Evolutionary conservation across 2,113 vertebrate genomes (phyloP).

Genomic region (Abramis brama): DNA sequence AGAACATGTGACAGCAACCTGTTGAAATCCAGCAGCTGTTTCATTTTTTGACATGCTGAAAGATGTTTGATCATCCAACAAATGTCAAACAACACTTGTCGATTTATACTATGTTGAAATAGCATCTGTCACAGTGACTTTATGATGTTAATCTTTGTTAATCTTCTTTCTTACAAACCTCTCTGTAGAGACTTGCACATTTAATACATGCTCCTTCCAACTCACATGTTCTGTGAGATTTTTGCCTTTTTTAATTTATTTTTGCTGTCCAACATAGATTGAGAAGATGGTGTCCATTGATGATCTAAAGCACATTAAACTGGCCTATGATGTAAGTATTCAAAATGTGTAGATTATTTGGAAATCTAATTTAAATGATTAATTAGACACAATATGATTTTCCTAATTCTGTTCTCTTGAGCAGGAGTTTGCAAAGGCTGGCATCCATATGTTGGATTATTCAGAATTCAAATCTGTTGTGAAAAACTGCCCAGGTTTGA

Average conservation of each 20-base stretch:
- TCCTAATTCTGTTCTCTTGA: slow-evolving; percentile 31
- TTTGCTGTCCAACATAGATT: slow-evolving; percentile 61
- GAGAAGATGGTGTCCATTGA: slow-evolving; percentile 74
- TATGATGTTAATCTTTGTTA: background rate
- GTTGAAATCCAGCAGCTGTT: background rate
- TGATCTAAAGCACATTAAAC: slow-evolving; percentile 72
- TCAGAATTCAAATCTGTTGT: slow-evolving; percentile 71
- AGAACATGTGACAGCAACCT: slow-evolving; percentile 40
- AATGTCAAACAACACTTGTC: slow-evolving; percentile 12
- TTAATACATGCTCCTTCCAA: background rate
- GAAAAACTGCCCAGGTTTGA: slow-evolving; percentile 72
- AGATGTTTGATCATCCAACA: slow-evolving; percentile 8
- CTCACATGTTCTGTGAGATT: background rate
- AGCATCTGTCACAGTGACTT: background rate
- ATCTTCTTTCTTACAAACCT: background rate
- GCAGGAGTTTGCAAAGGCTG: slow-evolving; percentile 71
- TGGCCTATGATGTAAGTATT: slow-evolving; percentile 75
- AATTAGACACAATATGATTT: background rate
- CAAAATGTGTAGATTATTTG: background rate
- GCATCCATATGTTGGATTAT: slow-evolving; percentile 64
- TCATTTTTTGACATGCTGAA: slow-evolving; percentile 29
- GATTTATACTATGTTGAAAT: slow-evolving; percentile 12
- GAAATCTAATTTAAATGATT: background rate
- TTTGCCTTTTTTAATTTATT: background rate
- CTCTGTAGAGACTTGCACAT: background rate